Conservation (phyloP, 1,140 invertebrate genomes). For the Portunus trituberculatus region DNA sequence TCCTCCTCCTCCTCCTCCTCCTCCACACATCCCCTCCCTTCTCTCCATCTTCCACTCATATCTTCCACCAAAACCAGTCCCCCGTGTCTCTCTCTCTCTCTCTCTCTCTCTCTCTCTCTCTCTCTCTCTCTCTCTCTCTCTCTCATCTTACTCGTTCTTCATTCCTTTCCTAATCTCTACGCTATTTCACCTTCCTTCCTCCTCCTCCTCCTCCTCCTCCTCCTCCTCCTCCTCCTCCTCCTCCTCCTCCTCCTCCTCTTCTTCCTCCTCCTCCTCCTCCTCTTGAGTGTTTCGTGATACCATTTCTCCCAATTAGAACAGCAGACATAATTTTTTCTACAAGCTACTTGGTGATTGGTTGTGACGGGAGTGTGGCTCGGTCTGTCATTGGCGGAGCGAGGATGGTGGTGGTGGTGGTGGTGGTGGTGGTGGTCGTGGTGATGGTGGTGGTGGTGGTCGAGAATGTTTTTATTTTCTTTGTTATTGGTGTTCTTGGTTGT, state of each 20-base stretch:
- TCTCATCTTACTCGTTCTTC: neutral
- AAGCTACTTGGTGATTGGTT: no score
- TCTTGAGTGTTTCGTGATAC: no score
- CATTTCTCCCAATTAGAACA: no score
- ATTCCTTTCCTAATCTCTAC: neutral
- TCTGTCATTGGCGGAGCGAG: no score
- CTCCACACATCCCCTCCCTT: neutral
- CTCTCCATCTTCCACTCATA: neutral
- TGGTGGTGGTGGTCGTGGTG: no score
- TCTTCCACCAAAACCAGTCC: neutral
- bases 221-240: neutral
- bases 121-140: neutral
- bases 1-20: neutral
- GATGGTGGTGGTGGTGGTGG: no score
- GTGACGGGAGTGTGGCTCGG: no score
- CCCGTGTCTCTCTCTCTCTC: neutral
- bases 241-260: neutral
- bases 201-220: slow-evolving; percentile 9
- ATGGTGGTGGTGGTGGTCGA: no score
- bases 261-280: no score
- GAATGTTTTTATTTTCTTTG: no score
- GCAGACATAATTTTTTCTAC: no score
- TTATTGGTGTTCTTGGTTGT: no score
- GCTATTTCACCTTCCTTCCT: neutral
- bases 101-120: neutral